Conservation (phyloP, 2,113 vertebrate genomes). For the Gopherus flavomarginatus region DNA sequence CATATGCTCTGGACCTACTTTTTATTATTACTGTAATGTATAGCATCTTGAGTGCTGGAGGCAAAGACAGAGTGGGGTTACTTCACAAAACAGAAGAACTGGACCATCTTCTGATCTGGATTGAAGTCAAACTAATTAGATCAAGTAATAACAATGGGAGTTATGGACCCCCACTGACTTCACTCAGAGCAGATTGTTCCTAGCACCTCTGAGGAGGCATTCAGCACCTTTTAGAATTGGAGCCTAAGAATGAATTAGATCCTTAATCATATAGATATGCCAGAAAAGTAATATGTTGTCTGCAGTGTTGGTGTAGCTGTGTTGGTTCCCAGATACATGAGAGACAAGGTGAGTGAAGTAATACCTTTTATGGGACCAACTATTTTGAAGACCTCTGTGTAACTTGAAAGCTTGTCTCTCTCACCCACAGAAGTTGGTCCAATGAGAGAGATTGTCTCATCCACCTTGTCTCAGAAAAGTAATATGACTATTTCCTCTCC, state of each 20-base stretch:
- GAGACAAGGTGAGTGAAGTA: not conserved
- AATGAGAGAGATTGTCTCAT: not conserved
- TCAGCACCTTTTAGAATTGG: not conserved
- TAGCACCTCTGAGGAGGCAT: not conserved
- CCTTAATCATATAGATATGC: not conserved
- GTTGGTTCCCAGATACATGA: not conserved
- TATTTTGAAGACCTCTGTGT: not conserved
- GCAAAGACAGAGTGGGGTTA: not conserved
- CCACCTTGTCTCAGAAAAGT: not conserved
- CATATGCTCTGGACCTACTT: constrained; percentile 7
- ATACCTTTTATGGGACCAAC: not conserved
- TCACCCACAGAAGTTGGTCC: not conserved
- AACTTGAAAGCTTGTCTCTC: no score
- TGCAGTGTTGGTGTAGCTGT: not conserved
- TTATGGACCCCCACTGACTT: not conserved
- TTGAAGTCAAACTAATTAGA: constrained; percentile 36
- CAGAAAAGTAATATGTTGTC: not conserved
- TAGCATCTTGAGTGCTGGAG: constrained; percentile 1
- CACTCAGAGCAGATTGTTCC: not conserved
- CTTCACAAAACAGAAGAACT: constrained; percentile 38
- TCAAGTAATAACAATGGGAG: constrained; percentile 33
- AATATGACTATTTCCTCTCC: not conserved
- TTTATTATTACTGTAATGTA: not conserved
- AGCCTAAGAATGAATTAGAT: not conserved
- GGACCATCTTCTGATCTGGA: not conserved